Conservation (phyloP, 2,113 vertebrate genomes). For the Toxotes jaculatrix region DNA sequence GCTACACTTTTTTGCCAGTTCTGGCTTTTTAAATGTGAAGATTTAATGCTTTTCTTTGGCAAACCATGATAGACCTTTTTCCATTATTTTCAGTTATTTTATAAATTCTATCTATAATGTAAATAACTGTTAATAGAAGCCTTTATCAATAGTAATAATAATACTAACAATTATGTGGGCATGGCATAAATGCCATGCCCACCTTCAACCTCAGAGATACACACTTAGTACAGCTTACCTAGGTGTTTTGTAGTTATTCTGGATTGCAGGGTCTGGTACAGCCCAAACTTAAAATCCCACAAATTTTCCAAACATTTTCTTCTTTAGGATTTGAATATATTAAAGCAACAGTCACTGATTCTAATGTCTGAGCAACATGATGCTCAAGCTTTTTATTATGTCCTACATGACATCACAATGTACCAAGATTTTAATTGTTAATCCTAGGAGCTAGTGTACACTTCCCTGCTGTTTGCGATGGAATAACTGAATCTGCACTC, state of each 20-base stretch:
- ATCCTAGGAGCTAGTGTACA: background rate
- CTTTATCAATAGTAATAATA: no score
- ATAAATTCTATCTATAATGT: background rate
- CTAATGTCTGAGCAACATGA: background rate
- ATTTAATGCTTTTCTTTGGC: background rate
- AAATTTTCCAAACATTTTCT: background rate
- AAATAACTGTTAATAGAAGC: background rate
- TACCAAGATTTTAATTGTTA: background rate
- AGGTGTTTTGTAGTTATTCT: background rate
- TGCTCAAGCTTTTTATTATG: background rate
- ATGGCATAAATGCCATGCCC: background rate
- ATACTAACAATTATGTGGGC: no score
- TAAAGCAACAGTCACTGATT: no score
- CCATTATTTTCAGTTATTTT: background rate
- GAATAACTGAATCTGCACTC: background rate
- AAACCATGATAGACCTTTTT: background rate
- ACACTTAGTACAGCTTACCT: background rate
- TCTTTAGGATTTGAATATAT: no score
- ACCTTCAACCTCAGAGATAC: background rate
- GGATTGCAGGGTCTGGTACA: background rate
- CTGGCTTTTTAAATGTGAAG: background rate
- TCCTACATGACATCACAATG: background rate
- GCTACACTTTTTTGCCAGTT: background rate
- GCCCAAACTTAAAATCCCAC: background rate
- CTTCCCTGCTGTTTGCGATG: background rate